These are phyloP conservation scores for Philopedon plagiatum DNA, from an alignment of 2,888 invertebrate species.

Conservation along the genomic window DNA sequence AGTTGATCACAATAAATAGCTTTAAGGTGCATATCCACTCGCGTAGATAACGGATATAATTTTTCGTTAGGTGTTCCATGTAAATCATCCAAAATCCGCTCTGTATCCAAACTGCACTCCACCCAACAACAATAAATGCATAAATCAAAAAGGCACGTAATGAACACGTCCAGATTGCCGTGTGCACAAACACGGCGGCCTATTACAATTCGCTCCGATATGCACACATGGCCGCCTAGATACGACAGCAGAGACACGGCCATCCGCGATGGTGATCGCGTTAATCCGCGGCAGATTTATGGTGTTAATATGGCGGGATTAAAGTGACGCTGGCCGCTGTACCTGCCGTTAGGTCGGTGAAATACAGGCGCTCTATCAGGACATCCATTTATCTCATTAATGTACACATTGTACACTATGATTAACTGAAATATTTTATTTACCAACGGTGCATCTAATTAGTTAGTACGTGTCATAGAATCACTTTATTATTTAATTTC, in stretches of 20 bases:
- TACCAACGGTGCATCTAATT: constrained; percentile 16
- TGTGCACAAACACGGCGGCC: constrained; percentile 27
- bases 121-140: constrained; percentile 18
- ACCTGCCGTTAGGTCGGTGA: constrained; percentile 44
- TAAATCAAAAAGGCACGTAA: constrained; percentile 48
- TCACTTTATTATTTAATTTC: too few relatives aligned
- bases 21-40: neutral
- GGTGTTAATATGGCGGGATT: constrained; percentile 77
- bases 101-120: constrained; percentile 8
- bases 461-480: too few relatives aligned
- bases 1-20: neutral
- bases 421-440: constrained; percentile 36
- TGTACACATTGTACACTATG: constrained; percentile 35
- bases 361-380: constrained; percentile 32
- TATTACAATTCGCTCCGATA: constrained; percentile 30
- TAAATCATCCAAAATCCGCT: constrained; percentile 13
- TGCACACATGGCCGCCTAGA: constrained; percentile 35
- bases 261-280: constrained; percentile 65
- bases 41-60: neutral
- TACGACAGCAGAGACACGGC: constrained; percentile 54
- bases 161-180: constrained; percentile 40
- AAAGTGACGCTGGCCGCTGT: constrained; percentile 66
- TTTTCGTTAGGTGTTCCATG: neutral
- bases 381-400: constrained; percentile 46
- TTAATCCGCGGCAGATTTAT: constrained; percentile 74